Conservation (phyloP, 2,797 vertebrate genomes). For the Lacerta bilineata region DNA sequence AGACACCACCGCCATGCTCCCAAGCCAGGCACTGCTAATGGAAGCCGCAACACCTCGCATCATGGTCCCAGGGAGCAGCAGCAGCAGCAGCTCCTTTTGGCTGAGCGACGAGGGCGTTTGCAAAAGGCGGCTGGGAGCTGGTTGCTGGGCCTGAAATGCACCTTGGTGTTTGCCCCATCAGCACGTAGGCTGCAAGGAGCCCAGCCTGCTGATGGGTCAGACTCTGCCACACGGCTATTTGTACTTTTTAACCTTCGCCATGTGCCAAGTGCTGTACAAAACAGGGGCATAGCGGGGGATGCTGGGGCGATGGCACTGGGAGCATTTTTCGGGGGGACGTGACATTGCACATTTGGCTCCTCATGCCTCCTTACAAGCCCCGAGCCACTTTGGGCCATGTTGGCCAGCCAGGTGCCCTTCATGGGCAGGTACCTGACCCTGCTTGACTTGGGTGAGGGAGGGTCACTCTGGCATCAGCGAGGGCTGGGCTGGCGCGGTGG, state of each 20-base stretch:
- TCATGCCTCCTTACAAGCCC: too few relatives aligned
- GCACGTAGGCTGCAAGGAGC: neutral
- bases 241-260: neutral
- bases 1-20: neutral
- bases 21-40: neutral
- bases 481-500: too few relatives aligned
- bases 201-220: neutral
- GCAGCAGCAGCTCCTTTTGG: too few relatives aligned
- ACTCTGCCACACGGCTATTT: neutral
- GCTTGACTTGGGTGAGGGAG: too few relatives aligned
- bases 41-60: conserved; percentile 8
- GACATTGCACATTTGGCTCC: too few relatives aligned
- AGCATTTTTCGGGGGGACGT: too few relatives aligned
- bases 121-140: neutral
- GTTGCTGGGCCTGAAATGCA: neutral
- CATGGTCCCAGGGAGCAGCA: neutral
- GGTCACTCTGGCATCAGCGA: too few relatives aligned
- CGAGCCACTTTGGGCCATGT: too few relatives aligned
- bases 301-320: too few relatives aligned
- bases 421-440: too few relatives aligned
- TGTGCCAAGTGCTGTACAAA: neutral
- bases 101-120: neutral
- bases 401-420: too few relatives aligned
- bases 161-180: neutral
- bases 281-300: too few relatives aligned